phyloP scores from a whole-genome alignment of 2,113 vertebrate species.

The Clarias macrocephalus region DNA sequence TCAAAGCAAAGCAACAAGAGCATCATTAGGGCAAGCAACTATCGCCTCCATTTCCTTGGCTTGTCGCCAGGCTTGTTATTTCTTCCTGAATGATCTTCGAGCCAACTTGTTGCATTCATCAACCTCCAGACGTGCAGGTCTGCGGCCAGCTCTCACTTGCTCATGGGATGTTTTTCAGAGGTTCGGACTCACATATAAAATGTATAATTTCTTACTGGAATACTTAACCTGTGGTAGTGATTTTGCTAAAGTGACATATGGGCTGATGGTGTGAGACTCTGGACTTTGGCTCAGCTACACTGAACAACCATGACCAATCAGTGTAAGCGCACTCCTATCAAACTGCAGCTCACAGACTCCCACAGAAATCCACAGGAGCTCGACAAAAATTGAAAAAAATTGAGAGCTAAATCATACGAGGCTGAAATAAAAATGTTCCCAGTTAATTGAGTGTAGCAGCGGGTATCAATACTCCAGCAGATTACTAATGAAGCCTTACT shows the following conservation, averaged over 20 bases:
- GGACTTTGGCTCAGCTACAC: constrained; percentile 1
- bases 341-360: constrained; percentile 45
- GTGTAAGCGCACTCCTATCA: constrained; percentile 41
- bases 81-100: not conserved
- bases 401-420: constrained; percentile 50
- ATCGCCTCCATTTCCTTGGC: not conserved
- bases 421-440: constrained; percentile 56
- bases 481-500: constrained; percentile 57
- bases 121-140: not conserved
- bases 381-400: constrained; percentile 49
- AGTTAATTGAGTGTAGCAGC: constrained; percentile 58
- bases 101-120: not conserved
- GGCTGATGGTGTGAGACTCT: not conserved
- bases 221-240: not conserved
- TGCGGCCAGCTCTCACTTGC: not conserved
- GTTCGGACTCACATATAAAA: not conserved
- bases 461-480: constrained; percentile 52
- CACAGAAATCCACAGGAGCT: constrained; percentile 50
- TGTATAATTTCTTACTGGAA: not conserved
- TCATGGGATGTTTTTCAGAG: not conserved
- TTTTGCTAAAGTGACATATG: not conserved
- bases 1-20: not conserved
- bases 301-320: constrained; percentile 42
- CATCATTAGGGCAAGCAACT: not conserved
- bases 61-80: not conserved